Evolutionary conservation across 2,888 invertebrate species (phyloP).

Genomic region (Drosophila macrospina): DNA sequence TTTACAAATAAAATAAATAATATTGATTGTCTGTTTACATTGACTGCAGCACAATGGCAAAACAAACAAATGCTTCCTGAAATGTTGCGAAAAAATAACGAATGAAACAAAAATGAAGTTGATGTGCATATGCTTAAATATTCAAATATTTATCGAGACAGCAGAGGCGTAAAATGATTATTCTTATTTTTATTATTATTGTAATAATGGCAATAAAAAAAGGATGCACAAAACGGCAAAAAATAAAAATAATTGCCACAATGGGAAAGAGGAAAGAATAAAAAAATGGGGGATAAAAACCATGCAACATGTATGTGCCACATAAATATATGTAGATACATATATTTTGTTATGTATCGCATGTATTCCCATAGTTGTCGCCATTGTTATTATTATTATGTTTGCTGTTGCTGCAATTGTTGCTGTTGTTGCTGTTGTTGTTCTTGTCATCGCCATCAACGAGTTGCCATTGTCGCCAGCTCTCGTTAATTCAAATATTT

Average conservation of each 20-base stretch:
- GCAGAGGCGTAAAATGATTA: constrained; percentile 68
- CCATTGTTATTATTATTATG: constrained; percentile 34
- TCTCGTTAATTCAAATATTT: constrained; percentile 79
- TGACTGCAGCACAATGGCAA: constrained; percentile 33
- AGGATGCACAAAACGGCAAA: constrained; percentile 12
- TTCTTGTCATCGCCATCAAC: constrained; percentile 59
- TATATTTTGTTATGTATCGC: constrained; percentile 18
- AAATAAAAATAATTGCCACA: constrained; percentile 55
- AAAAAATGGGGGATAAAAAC: constrained; percentile 22
- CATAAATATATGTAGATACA: constrained; percentile 15
- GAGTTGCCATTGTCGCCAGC: constrained; percentile 69
- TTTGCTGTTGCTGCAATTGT: constrained; percentile 21
- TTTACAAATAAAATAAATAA: constrained; percentile 55
- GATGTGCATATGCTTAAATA: constrained; percentile 74
- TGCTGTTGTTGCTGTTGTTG: constrained; percentile 43
- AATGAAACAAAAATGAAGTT: constrained; percentile 26
- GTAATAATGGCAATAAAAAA: constrained; percentile 49
- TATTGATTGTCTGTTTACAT: constrained; percentile 47
- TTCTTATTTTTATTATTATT: constrained; percentile 63
- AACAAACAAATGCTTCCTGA: constrained; percentile 17
- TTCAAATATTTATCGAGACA: constrained; percentile 73
- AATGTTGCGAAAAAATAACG: neutral
- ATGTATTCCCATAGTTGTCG: constrained; percentile 43
- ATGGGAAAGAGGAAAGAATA: constrained; percentile 29
- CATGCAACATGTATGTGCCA: constrained; percentile 54